Base-by-base conservation (phyloP, 2,113 vertebrate genomes). In the Parotia lawesii region DNA sequence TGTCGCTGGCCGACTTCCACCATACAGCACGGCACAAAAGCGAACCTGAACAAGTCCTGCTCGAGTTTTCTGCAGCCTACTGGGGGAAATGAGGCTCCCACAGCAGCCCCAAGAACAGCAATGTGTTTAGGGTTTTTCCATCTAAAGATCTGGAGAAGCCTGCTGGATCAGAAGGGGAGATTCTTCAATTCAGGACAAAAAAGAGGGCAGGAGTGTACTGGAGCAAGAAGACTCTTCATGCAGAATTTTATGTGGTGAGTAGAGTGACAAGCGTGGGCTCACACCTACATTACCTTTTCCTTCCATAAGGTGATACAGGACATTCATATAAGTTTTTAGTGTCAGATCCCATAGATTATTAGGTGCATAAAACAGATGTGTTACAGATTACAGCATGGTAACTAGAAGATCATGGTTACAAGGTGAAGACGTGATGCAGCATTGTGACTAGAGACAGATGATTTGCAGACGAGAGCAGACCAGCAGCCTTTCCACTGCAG, bases 41-140 rank as follows among this genome's bases (percentile, higher is more conserved):
- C 6, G 8, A 53, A 14, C 7, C 15, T 2, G 20, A 31, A 12
- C 11, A 2, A 25, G 23, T 4, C 27, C 45, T 19, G 3, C 4
- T 25, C 2, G 3, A 61, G 78, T 9, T 42, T 42, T 15, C 47
- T 4, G 20, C 76, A 37, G 47, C 60, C 53, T 5, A 3, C 35
- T 20, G 22, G 15, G 33, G 42, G 29, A 24, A 19, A 62, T 2
- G 1, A 14, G 37, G 62, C 51, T 56, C 62, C 44, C 37, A 44
- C 25, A 45, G 69, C 45, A 37, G 40, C 53, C 37, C 37, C 10
- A 3, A 24, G n/a, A 78, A 6, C 35, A 19, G 25, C 23, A 24
- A 0, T 0, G 1, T 1, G 12, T 19, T 57, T 6, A 47, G 5
- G 5, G 11, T 12, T 51, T n/a, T 40, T 18, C 11, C 9, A 0